Conservation (phyloP, 2,797 vertebrate genomes). For the Percopsis omiscomaycus region DNA sequence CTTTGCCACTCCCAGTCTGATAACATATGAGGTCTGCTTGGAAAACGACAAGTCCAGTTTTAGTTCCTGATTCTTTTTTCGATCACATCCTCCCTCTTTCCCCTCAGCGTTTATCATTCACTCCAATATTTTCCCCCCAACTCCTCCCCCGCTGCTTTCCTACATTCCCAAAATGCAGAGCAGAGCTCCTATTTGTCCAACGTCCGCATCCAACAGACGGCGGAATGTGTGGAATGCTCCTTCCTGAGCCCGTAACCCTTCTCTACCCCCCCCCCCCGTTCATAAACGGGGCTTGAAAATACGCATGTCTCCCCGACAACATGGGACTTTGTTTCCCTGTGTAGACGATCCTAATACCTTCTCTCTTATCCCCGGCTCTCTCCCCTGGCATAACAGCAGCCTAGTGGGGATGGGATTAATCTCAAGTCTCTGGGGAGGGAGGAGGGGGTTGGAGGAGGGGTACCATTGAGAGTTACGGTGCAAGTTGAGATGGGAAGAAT, state of each 20-base stretch:
- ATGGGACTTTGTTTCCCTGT: conserved; percentile 10
- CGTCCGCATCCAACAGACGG: conserved; percentile 62
- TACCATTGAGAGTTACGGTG: conserved; percentile 38
- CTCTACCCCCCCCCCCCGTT: conserved; percentile 26
- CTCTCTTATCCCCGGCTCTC: conserved; percentile 23
- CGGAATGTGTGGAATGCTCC: conserved; percentile 74
- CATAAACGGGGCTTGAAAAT: conserved; percentile 61
- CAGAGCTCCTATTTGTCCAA: conserved; percentile 35
- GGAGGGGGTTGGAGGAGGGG: not conserved
- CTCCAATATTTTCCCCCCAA: conserved; percentile 40
- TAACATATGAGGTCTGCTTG: not conserved
- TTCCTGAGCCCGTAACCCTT: conserved; percentile 38
- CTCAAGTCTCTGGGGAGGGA: conserved; percentile 33
- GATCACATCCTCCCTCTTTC: conserved; percentile 32
- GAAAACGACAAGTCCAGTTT: conserved; percentile 11
- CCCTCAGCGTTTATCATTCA: conserved; percentile 44
- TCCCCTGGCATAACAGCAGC: conserved; percentile 1
- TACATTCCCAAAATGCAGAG: conserved; percentile 21
- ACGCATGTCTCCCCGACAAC: conserved; percentile 52
- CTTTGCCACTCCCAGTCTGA: too few relatives aligned
- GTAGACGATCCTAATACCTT: conserved; percentile 28
- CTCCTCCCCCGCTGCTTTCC: not conserved
- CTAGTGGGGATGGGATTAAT: conserved; percentile 44
- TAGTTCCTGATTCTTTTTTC: conserved; percentile 18
- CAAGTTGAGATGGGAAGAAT: conserved; percentile 10